Base-by-base conservation (phyloP, 2,797 vertebrate species). In the Apogon talboti region DNA sequence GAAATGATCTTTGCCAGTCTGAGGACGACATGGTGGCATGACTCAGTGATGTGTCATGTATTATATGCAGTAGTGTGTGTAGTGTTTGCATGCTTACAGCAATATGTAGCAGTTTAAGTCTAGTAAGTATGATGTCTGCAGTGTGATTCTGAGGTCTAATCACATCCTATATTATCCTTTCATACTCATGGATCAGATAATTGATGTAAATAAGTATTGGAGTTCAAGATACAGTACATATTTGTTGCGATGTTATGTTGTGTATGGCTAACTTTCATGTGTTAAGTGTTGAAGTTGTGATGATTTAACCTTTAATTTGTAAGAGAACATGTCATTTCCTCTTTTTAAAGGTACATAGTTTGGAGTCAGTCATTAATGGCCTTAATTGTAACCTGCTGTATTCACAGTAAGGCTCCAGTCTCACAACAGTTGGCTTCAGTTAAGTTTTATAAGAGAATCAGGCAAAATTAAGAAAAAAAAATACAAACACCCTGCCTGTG, bases 361-460 rank as follows among this genome's bases (percentile, higher is more conserved):
- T 56, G 3, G 6, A 42, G 71, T 71, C 56, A 75, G 74, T 78
- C 66, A 74, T 86, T 79, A 78, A 61, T 14, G 30, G 4, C n/a
- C 19, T 16, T 76, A 82, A 85, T 73, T 76, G 58, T 30, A 72
- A 71, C 74, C 70, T 45, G 54, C 64, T 82, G 71, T 50, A 74
- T 55, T 79, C 67, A 62, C 78, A 73, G 70, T 30, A 16, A 73
- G 74, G 44, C 62, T 78, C 54, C 44, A 11, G 59, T 40, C 70
- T 60, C 47, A 56, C 37, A 56, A 74, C 62, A 66, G 52, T 69
- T 78, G 73, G 77, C 71, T 66, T 68, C 13, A 40, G 35, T 74
- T 79, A 56, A 54, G 66, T 85, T 85, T 84, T 71, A 84, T 79
- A 82, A 85, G 68, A 64, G 46, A 75, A 78, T 84, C 73, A 79